phyloP scores from a whole-genome alignment of 2,113 vertebrate genomes.

The Podarcis raffonei region DNA sequence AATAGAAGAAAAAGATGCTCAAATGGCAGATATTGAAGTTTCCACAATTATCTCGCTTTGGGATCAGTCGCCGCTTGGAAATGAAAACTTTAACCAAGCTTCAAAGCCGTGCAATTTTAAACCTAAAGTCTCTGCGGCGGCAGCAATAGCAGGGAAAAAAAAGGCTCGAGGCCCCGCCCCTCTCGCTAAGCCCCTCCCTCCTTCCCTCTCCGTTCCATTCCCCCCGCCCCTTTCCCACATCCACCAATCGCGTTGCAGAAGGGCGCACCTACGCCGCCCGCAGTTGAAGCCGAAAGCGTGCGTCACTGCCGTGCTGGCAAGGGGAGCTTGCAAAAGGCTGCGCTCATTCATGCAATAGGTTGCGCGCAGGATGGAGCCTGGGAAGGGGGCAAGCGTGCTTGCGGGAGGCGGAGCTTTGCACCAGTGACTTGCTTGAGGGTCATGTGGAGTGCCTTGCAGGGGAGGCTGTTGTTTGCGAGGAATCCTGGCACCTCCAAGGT shows the following conservation, averaged over 20 bases:
- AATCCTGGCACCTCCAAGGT: no score
- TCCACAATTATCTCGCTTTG: neutral
- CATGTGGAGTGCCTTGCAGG: constrained; percentile 10
- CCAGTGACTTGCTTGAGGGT: no score
- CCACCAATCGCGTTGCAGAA: neutral
- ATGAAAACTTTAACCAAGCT: neutral
- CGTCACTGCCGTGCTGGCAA: neutral
- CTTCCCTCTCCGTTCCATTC: no score
- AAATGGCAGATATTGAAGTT: neutral
- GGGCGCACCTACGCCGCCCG: neutral
- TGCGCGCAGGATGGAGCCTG: neutral
- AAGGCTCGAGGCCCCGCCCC: neutral
- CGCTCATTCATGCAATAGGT: neutral
- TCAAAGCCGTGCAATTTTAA: no score
- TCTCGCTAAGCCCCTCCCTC: neutral
- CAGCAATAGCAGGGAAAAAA: no score
- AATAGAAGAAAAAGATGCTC: neutral
- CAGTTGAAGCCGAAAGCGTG: neutral
- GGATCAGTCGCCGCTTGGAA: neutral
- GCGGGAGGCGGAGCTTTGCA: no score
- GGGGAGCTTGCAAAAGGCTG: neutral
- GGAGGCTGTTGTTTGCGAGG: neutral
- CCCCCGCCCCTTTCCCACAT: no score
- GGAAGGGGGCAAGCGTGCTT: neutral
- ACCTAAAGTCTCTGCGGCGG: no score